These are phyloP conservation scores for Rhinatrema bivittatum DNA, from an alignment of 2,797 vertebrate genomes.

Conservation along the genomic window DNA sequence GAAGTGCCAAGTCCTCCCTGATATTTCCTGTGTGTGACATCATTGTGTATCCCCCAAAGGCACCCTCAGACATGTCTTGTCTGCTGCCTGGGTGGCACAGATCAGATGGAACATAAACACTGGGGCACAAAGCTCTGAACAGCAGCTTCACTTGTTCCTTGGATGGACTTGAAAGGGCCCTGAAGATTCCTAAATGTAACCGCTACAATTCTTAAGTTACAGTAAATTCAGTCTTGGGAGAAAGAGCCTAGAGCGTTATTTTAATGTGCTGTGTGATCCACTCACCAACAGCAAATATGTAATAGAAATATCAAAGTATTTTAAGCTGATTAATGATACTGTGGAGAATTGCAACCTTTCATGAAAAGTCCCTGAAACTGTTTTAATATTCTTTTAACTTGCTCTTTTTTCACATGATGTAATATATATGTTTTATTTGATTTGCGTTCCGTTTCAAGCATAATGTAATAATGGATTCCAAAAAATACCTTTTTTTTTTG, in stretches of 20 bases:
- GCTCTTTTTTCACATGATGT: conserved; percentile 36
- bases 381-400: conserved; percentile 33
- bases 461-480: conserved; percentile 9
- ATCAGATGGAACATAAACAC: conserved; percentile 77
- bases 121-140: conserved; percentile 62
- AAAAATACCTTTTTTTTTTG: too few relatives aligned
- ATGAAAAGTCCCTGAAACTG: conserved; percentile 30
- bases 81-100: conserved; percentile 92
- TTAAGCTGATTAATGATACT: conserved; percentile 29
- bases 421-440: conserved; percentile 50
- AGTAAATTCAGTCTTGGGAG: conserved; percentile 41
- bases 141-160: conserved; percentile 68
- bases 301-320: conserved; percentile 36
- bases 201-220: conserved; percentile 56
- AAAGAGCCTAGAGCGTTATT: conserved; percentile 46
- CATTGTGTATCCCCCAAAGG: conserved; percentile 85
- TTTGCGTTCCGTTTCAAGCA: conserved; percentile 32
- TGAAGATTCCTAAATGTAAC: conserved; percentile 56
- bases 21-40: conserved; percentile 95
- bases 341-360: conserved; percentile 28
- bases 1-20: conserved; percentile 84
- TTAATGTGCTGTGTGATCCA: conserved; percentile 39
- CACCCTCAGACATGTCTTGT: conserved; percentile 85
- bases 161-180: conserved; percentile 64
- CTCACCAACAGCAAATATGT: conserved; percentile 33